These are phyloP conservation scores for Drosophila pectinifera DNA, from an alignment of 1,140 invertebrate species.

Conservation along the genomic window DNA sequence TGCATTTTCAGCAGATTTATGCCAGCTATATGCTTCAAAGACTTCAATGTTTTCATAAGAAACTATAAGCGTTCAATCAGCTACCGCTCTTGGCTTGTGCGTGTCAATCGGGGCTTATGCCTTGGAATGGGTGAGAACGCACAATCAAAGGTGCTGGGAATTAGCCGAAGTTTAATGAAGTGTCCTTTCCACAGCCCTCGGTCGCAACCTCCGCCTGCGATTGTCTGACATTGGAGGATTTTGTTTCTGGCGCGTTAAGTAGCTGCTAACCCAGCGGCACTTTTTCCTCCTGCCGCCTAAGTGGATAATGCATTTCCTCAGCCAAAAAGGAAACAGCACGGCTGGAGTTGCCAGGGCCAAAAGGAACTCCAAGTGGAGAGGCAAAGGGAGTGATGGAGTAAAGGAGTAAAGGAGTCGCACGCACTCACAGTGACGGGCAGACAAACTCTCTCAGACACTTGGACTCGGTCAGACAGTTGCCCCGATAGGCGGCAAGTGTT, in stretches of 20 bases:
- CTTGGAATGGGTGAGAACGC: constrained; percentile 14
- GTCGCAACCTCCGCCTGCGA: constrained; percentile 20
- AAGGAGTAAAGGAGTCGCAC: constrained; percentile 38
- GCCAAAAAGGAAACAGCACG: constrained; percentile 53
- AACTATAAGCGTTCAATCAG: constrained; percentile 36
- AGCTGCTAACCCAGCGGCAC: constrained; percentile 64
- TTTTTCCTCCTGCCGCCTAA: constrained; percentile 67
- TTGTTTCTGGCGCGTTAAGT: constrained; percentile 61
- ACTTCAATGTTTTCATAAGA: too few species aligned
- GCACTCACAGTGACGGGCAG: constrained; percentile 51
- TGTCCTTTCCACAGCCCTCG: constrained; percentile 16
- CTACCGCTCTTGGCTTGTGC: constrained; percentile 28
- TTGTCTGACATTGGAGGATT: constrained; percentile 52
- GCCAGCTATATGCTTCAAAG: background rate
- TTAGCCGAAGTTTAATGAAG: constrained; percentile 69
- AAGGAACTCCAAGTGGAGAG: constrained; percentile 6
- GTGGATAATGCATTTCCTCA: constrained; percentile 81
- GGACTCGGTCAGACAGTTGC: constrained; percentile 36
- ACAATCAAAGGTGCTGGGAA: constrained; percentile 69
- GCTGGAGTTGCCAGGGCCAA: constrained; percentile 22
- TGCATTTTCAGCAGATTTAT: too few species aligned
- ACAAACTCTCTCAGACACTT: constrained; percentile 65
- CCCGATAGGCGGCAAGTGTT: constrained; percentile 52
- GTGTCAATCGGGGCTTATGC: constrained; percentile 63
- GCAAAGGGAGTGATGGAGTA: constrained; percentile 28